Conservation (phyloP, 2,888 invertebrate genomes). For the Erebia epiphron region DNA sequence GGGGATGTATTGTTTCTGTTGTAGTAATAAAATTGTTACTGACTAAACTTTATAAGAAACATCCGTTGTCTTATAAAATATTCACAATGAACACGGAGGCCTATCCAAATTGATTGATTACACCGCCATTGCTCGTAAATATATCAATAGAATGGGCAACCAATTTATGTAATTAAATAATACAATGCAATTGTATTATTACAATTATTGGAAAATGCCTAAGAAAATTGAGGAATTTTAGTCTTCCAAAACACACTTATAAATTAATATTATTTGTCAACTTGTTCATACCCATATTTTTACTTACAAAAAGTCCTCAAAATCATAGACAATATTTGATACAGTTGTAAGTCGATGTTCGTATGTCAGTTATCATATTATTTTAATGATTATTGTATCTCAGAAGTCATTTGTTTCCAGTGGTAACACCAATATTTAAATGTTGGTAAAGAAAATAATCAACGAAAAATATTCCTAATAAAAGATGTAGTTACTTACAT, state of each 20-base stretch:
- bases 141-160: constrained; percentile 19
- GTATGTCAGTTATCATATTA: constrained; percentile 10
- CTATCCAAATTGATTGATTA: constrained; percentile 24
- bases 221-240: constrained; percentile 31
- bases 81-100: constrained; percentile 31
- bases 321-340: constrained; percentile 8
- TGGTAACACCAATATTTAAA: constrained; percentile 37
- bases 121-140: constrained; percentile 22
- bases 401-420: constrained; percentile 7
- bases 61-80: constrained; percentile 17
- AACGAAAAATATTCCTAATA: constrained; percentile 57
- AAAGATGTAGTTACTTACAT: constrained; percentile 52
- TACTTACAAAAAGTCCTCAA: not conserved
- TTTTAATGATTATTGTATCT: constrained; percentile 1
- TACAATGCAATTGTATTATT: constrained; percentile 2
- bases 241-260: constrained; percentile 34
- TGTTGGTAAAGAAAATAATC: constrained; percentile 44
- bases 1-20: constrained; percentile 36
- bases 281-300: not conserved
- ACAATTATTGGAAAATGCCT: constrained; percentile 12
- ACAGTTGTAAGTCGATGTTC: not conserved
- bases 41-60: constrained; percentile 29
- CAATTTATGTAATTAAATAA: constrained; percentile 21
- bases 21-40: constrained; percentile 30
- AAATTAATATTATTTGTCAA: constrained; percentile 5